These are phyloP conservation scores for Erebia palarica DNA, from an alignment of 2,888 invertebrate species.

Conservation along the genomic window DNA sequence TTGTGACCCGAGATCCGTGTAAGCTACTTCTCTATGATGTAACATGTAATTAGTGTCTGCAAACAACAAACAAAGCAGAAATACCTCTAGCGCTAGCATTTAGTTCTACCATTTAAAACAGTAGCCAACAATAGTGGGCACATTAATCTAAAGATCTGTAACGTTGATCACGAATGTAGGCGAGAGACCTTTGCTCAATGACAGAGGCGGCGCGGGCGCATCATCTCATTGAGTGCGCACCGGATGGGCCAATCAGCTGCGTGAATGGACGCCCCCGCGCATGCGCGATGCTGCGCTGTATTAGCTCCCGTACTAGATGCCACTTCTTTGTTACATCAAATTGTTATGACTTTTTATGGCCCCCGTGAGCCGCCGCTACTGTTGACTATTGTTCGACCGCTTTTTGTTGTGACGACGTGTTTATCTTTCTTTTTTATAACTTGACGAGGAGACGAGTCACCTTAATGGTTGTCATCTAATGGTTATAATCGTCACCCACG, in stretches of 20 bases:
- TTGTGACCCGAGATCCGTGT: background rate
- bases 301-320: conserved; percentile 74
- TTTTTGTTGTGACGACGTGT: conserved; percentile 17
- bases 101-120: conserved; percentile 31
- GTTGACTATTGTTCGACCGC: conserved; percentile 58
- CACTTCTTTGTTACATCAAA: conserved; percentile 78
- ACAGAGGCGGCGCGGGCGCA: conserved; percentile 74
- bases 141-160: conserved; percentile 45
- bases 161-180: conserved; percentile 73
- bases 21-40: background rate
- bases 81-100: conserved; percentile 17
- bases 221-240: conserved; percentile 81
- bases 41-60: background rate
- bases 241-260: conserved; percentile 82
- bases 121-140: conserved; percentile 35
- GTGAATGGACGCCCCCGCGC: conserved; percentile 82
- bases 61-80: conserved; percentile 14
- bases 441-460: conserved; percentile 6
- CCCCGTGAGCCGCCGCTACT: conserved; percentile 54
- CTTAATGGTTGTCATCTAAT: conserved; percentile 14
- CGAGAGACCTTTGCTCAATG: conserved; percentile 80
- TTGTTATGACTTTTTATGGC: conserved; percentile 76
- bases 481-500: conserved; percentile 4
- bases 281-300: conserved; percentile 63
- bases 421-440: conserved; percentile 22